phyloP scores from a whole-genome alignment of 2,888 invertebrate genomes.

The Drosophila rellima region DNA sequence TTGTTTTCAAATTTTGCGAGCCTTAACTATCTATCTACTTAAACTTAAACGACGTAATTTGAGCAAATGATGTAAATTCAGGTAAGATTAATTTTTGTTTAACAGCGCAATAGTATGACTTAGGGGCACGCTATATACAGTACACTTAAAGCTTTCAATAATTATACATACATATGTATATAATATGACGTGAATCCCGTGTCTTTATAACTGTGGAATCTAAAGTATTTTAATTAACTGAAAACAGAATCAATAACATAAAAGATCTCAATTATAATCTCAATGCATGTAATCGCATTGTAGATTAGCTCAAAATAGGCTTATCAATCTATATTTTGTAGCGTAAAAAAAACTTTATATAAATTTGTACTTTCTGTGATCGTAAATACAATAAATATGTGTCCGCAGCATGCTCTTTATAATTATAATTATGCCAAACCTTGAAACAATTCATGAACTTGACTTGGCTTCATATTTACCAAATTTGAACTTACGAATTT shows the following conservation, averaged over 20 bases:
- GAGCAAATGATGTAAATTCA: neutral
- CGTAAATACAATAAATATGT: neutral
- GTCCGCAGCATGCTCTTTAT: neutral
- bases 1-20: no score
- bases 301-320: slow-evolving; percentile 13
- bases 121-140: neutral
- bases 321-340: neutral
- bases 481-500: neutral
- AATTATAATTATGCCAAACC: neutral
- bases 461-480: neutral
- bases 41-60: no score
- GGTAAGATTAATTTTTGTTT: neutral
- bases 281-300: slow-evolving; percentile 10
- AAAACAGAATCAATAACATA: neutral
- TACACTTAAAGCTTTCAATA: neutral
- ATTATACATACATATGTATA: neutral
- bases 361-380: neutral
- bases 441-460: slow-evolving; percentile 15
- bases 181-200: neutral
- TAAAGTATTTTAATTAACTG: neutral
- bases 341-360: neutral
- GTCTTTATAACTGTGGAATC: neutral
- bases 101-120: slow-evolving; percentile 4
- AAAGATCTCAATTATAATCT: neutral
- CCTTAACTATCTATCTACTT: no score